Evolutionary conservation across 2,888 invertebrate genomes (phyloP).

Genomic region (Caenorhabditis zanzibari): DNA sequence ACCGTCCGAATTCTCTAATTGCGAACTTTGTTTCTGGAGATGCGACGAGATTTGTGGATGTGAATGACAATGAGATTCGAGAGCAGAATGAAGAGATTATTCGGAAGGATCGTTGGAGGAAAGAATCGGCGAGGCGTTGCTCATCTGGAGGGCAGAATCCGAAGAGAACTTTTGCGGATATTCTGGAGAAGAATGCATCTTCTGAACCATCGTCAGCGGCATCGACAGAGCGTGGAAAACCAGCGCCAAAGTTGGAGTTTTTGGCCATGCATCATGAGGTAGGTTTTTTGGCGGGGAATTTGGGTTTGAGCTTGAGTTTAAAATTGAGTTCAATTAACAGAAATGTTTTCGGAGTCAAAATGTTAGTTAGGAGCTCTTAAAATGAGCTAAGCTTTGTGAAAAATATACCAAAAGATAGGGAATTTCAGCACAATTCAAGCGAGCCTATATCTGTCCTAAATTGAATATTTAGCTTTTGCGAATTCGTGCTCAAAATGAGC

Average conservation of each 20-base stretch:
- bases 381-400: no score
- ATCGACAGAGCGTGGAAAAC: constrained; percentile 1
- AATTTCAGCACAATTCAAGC: no score
- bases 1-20: constrained; percentile 75
- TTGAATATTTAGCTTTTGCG: no score
- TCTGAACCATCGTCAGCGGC: neutral
- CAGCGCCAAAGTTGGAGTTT: constrained; percentile 80
- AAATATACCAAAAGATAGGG: no score
- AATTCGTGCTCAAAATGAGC: no score
- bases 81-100: constrained; percentile 52
- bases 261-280: constrained; percentile 82
- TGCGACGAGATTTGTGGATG: constrained; percentile 73
- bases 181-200: constrained; percentile 60
- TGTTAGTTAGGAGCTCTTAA: no score
- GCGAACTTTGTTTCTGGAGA: constrained; percentile 78
- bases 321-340: no score
- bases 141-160: constrained; percentile 57
- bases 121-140: constrained; percentile 27
- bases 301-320: neutral
- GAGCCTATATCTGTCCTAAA: no score
- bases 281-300: constrained; percentile 29
- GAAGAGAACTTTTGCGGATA: constrained; percentile 80
- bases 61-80: constrained; percentile 83
- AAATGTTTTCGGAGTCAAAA: no score
- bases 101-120: constrained; percentile 68